These are phyloP conservation scores for Tenthredo amoena DNA, from an alignment of 2,888 invertebrate species.

Conservation along the genomic window DNA sequence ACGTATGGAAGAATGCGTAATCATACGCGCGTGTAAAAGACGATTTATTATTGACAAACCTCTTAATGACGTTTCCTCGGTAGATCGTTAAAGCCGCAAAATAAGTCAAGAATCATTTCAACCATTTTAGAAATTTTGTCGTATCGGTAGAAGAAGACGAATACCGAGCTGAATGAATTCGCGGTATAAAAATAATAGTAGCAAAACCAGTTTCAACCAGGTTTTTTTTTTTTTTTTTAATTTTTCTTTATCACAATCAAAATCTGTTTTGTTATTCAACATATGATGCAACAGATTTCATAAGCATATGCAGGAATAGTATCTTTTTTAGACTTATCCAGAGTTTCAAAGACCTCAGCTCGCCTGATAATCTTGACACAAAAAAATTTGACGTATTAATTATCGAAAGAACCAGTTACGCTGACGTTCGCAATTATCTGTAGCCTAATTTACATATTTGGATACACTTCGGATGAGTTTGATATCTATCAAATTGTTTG, in stretches of 20 bases:
- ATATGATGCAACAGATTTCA: conserved; percentile 21
- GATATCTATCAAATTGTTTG: background rate
- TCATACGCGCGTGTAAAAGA: background rate
- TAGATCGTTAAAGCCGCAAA: background rate
- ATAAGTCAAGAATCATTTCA: background rate
- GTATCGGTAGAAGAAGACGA: background rate
- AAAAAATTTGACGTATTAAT: background rate
- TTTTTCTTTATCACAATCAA: background rate
- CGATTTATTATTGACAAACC: background rate
- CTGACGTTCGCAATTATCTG: background rate
- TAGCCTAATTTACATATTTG: background rate
- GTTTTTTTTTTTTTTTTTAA: background rate
- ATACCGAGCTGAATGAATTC: conserved; percentile 13
- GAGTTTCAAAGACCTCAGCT: background rate
- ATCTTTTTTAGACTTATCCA: conserved; percentile 17
- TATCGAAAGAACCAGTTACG: background rate
- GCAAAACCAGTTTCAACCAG: conserved; percentile 38
- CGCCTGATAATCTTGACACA: background rate
- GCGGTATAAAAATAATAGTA: background rate
- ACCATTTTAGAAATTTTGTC: background rate
- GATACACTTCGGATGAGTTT: background rate
- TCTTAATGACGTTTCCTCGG: background rate
- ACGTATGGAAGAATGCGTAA: background rate
- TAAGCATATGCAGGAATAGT: background rate
- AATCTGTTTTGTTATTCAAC: conserved; percentile 34